Conservation (phyloP, 1,140 invertebrate genomes). For the Procambarus clarkii region DNA sequence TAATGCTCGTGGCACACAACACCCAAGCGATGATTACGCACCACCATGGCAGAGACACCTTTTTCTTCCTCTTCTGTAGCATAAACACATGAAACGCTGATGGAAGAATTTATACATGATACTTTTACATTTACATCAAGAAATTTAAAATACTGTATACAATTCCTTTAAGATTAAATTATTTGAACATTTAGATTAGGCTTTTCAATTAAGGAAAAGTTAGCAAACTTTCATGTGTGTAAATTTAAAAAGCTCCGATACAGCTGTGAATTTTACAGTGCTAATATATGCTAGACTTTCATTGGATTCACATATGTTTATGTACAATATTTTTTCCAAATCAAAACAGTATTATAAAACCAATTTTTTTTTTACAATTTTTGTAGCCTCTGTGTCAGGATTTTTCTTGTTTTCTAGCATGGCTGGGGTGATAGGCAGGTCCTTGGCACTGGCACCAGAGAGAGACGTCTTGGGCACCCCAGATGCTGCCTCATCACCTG, state of each 20-base stretch:
- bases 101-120: neutral
- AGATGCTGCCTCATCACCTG: neutral
- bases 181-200: neutral
- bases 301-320: no score
- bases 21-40: slow-evolving; percentile 78
- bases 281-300: no score
- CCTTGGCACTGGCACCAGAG: neutral
- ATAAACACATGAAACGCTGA: neutral
- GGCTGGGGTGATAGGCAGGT: neutral
- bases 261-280: neutral
- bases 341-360: neutral
- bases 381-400: neutral
- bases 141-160: neutral
- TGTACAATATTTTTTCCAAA: no score
- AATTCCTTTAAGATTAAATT: neutral
- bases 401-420: neutral
- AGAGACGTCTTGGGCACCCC: neutral
- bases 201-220: neutral
- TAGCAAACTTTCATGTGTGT: neutral
- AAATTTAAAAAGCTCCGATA: neutral
- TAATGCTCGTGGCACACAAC: slow-evolving; percentile 76
- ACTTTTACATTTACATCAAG: neutral
- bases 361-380: neutral
- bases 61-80: slow-evolving; percentile 22
- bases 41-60: slow-evolving; percentile 77